Percentiles rank a stretch among this genome's conserved stretches.
phyloP scores from a whole-genome alignment of 2,113 vertebrate genomes.

The Pipra filicauda region DNA sequence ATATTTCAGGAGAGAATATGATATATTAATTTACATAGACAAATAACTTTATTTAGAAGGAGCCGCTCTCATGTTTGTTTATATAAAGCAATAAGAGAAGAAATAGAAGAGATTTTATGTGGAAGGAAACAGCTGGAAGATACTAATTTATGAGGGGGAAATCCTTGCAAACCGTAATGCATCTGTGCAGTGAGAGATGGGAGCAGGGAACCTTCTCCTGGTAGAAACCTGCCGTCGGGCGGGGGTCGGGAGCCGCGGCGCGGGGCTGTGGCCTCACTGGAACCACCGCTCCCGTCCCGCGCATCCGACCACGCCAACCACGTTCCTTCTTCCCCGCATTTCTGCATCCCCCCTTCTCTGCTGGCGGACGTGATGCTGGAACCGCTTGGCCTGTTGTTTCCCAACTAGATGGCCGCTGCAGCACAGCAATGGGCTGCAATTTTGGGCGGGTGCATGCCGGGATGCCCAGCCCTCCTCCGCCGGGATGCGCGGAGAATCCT shows the following conservation, averaged over 20 bases:
- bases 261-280: not conserved
- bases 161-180: not conserved
- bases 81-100: conserved; percentile 27
- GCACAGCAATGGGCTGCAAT: not conserved
- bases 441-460: not conserved
- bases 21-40: conserved; percentile 67
- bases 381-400: not conserved
- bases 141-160: not conserved
- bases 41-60: conserved; percentile 68
- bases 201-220: not conserved
- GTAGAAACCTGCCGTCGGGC: not conserved
- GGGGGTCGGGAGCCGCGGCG: not conserved
- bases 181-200: not conserved
- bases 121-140: conserved; percentile 32
- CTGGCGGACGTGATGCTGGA: not conserved
- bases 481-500: not conserved
- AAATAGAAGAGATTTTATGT: not conserved
- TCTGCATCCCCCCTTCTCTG: not conserved
- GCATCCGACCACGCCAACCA: not conserved
- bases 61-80: conserved; percentile 55
- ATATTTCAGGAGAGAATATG: conserved; percentile 64
- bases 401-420: conserved; percentile 16
- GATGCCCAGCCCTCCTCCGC: not conserved
- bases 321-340: not conserved
- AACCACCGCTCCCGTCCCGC: not conserved